These are phyloP conservation scores for Tiliacea citrago DNA, from an alignment of 2,888 invertebrate genomes.

Conservation along the genomic window DNA sequence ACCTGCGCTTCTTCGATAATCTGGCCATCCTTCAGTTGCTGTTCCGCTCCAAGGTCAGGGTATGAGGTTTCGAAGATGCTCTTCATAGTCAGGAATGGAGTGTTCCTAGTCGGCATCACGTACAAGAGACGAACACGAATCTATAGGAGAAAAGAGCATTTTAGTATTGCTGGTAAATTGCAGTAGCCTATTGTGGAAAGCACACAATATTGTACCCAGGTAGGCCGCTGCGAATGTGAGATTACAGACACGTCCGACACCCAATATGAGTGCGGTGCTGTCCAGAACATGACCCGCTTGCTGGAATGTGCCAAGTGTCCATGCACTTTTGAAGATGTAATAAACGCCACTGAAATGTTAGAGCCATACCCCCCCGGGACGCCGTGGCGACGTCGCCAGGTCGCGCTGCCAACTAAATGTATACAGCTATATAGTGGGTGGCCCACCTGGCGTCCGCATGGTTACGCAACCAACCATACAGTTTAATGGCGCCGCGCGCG, in stretches of 20 bases:
- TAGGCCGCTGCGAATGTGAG: neutral
- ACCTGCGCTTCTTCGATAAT: constrained; percentile 91
- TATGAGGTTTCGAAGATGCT: constrained; percentile 79
- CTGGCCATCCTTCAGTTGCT: constrained; percentile 88
- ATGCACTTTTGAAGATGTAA: neutral
- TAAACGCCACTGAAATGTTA: no score
- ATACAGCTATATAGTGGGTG: no score
- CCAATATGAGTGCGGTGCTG: no score
- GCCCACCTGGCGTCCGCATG: no score
- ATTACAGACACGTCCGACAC: neutral
- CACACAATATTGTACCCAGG: neutral
- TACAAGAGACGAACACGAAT: constrained; percentile 92
- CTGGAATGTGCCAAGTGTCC: no score
- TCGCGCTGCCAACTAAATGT: no score
- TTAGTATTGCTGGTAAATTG: neutral
- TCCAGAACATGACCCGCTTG: no score
- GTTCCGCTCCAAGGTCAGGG: constrained; percentile 79
- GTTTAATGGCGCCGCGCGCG: no score
- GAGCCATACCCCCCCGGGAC: no score
- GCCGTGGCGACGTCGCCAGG: no score
- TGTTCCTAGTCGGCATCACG: constrained; percentile 92
- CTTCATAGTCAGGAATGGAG: constrained; percentile 91
- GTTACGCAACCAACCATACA: no score
- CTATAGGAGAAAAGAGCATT: constrained; percentile 59
- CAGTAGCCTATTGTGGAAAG: neutral